A percentile compares a stretch with the other conserved stretches of the same genome.
phyloP scores from a whole-genome alignment of 2,888 invertebrate genomes.

The Drosophila birchii region DNA sequence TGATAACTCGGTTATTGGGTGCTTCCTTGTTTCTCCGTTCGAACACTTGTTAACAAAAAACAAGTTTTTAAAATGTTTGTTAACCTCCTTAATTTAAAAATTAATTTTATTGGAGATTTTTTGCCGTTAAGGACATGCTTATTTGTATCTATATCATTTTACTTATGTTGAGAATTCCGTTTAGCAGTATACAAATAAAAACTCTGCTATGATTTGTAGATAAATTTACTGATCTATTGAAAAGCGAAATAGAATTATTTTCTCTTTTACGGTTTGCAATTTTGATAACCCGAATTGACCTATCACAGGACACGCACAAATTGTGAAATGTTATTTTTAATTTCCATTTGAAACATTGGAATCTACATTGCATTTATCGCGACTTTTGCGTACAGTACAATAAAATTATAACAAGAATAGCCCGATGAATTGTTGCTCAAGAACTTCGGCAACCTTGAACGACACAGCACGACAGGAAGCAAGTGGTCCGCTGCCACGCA shows the following conservation, averaged over 20 bases:
- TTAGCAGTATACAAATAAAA: not conserved
- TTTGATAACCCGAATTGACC: not conserved
- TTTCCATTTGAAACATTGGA: slow-evolving; percentile 34
- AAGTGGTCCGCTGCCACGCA: slow-evolving; percentile 7
- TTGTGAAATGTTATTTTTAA: slow-evolving; percentile 32
- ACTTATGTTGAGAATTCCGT: too few species aligned
- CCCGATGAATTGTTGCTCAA: slow-evolving; percentile 42
- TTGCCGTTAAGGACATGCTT: too few species aligned
- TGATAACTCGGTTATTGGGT: not conserved
- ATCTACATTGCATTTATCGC: slow-evolving; percentile 45
- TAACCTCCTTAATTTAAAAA: not conserved
- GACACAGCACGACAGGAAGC: slow-evolving; percentile 11
- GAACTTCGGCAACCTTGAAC: slow-evolving; percentile 36
- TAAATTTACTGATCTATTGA: not conserved
- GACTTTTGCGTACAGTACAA: slow-evolving; percentile 57
- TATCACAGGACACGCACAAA: not conserved
- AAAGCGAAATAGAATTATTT: not conserved
- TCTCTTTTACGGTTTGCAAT: too few species aligned
- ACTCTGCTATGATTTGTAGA: not conserved
- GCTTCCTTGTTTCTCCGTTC: not conserved
- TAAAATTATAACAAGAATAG: slow-evolving; percentile 68
- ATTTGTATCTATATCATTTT: too few species aligned
- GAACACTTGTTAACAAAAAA: not conserved
- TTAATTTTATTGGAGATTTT: not conserved
- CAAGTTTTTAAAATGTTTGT: not conserved